Conservation (phyloP, 1,140 invertebrate species). For the Caenorhabditis inopinata region DNA sequence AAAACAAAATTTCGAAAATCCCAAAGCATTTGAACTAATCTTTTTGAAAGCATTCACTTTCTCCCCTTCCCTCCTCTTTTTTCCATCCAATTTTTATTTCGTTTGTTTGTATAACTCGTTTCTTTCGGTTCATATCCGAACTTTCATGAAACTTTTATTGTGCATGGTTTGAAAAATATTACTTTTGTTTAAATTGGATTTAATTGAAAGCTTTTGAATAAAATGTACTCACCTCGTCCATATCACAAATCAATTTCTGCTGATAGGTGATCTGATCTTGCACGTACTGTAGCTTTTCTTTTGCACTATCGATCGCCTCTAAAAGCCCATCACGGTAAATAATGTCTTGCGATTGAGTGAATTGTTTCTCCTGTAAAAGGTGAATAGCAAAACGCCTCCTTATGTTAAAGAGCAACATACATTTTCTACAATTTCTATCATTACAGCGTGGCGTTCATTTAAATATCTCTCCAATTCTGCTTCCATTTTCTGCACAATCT, state of each 20-base stretch:
- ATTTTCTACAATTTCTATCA: constrained; percentile 47
- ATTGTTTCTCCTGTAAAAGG: constrained; percentile 42
- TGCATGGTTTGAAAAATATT: background rate
- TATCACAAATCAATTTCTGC: constrained; percentile 33
- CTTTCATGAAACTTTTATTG: background rate
- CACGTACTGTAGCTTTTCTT: constrained; percentile 47
- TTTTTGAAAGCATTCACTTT: constrained; percentile 31
- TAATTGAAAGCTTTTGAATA: background rate
- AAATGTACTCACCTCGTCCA: constrained; percentile 31
- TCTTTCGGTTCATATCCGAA: constrained; percentile 30
- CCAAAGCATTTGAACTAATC: background rate
- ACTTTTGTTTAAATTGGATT: background rate
- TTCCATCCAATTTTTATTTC: background rate
- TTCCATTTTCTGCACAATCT: constrained; percentile 44
- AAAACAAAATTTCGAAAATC: background rate
- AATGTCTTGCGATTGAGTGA: constrained; percentile 15
- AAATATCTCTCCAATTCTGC: constrained; percentile 47
- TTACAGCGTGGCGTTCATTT: constrained; percentile 42
- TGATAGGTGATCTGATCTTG: constrained; percentile 44
- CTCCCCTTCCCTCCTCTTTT: background rate
- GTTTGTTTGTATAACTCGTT: background rate
- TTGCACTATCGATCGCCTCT: constrained; percentile 42
- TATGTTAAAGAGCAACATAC: background rate
- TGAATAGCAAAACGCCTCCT: background rate
- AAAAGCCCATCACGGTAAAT: constrained; percentile 36